phyloP scores from a whole-genome alignment of 2,797 vertebrate genomes.

The Paedocypris micromegethes region DNA sequence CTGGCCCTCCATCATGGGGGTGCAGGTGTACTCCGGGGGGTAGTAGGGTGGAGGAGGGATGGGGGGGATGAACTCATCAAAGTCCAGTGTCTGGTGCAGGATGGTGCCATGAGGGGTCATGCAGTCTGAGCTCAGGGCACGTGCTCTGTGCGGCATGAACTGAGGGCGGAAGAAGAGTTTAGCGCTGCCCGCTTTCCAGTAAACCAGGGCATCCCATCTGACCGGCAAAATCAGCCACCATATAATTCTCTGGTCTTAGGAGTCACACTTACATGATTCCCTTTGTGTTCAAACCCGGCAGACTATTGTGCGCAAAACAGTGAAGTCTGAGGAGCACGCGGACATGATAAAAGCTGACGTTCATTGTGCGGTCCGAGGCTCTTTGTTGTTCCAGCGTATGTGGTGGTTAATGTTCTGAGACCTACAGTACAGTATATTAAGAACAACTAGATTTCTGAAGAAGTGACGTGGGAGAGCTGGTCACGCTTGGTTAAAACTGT shows the following conservation, averaged over 20 bases:
- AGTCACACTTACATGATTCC: not conserved
- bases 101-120: constrained; percentile 87
- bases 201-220: not conserved
- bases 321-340: not conserved
- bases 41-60: constrained; percentile 97
- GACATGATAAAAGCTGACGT: too few relatives aligned
- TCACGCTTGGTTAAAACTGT: too few relatives aligned
- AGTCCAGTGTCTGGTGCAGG: constrained; percentile 90
- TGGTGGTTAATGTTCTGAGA: too few relatives aligned
- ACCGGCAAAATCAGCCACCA: not conserved
- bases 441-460: too few relatives aligned
- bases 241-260: not conserved
- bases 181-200: too few relatives aligned
- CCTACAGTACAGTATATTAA: too few relatives aligned
- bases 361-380: too few relatives aligned
- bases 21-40: constrained; percentile 93
- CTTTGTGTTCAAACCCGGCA: not conserved
- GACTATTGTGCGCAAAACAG: not conserved
- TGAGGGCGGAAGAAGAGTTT: constrained; percentile 48
- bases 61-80: constrained; percentile 94
- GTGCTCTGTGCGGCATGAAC: constrained; percentile 90
- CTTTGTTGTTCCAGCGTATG: too few relatives aligned
- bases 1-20: constrained; percentile 81
- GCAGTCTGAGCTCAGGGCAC: constrained; percentile 79
- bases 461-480: too few relatives aligned